A percentile compares a stretch with the other conserved stretches of the same genome.
These are phyloP conservation scores for Colossoma macropomum DNA, from an alignment of 2,113 vertebrate genomes.

Conservation along the genomic window DNA sequence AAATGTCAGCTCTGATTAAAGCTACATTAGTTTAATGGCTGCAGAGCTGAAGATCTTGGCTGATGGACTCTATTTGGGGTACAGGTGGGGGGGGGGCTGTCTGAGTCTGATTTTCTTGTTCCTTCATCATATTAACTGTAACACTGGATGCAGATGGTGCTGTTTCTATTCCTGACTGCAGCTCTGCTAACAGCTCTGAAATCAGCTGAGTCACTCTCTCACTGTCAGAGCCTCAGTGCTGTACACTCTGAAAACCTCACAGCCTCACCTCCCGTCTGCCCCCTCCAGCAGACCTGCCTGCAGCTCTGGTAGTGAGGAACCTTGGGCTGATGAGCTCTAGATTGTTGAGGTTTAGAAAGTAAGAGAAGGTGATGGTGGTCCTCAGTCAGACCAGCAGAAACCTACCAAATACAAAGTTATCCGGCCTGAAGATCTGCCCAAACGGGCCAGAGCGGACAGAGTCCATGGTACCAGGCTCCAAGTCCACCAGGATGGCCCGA, in stretches of 20 bases:
- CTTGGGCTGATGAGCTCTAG: neutral
- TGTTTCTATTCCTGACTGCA: neutral
- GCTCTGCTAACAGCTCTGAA: neutral
- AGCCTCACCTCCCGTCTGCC: neutral
- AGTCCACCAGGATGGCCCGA: slow-evolving; percentile 78
- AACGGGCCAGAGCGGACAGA: slow-evolving; percentile 80
- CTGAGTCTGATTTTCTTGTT: too few relatives aligned
- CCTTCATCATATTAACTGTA: too few relatives aligned
- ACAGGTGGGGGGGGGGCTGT: too few relatives aligned
- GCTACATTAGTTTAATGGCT: too few relatives aligned
- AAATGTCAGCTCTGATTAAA: too few relatives aligned
- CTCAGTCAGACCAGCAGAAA: neutral
- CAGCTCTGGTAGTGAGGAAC: neutral
- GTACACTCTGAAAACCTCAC: neutral
- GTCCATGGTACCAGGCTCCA: slow-evolving; percentile 82
- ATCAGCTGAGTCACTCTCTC: slow-evolving; percentile 3
- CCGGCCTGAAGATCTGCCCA: slow-evolving; percentile 79
- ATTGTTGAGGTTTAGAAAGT: neutral
- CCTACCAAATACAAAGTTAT: slow-evolving; percentile 82
- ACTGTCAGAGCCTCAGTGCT: neutral
- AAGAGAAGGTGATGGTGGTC: neutral
- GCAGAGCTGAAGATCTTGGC: too few relatives aligned
- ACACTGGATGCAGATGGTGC: too few relatives aligned
- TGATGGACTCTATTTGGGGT: too few relatives aligned
- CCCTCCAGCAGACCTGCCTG: neutral